phyloP scores from a whole-genome alignment of 2,797 vertebrate genomes.

The Tympanoctomys barrerae region DNA sequence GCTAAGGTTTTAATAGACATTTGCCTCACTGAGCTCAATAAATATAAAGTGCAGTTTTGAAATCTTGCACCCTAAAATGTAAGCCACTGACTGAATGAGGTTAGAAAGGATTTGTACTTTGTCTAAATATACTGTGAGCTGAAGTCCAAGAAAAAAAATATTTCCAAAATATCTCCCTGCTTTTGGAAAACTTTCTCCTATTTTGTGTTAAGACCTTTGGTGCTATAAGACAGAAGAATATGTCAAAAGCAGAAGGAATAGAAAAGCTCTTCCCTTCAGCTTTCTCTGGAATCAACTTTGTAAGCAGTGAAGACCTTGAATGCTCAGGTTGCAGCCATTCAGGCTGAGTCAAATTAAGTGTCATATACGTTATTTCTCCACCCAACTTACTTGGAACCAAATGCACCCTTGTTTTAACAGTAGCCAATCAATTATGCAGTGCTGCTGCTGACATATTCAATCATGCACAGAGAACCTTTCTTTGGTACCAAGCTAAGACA shows the following conservation, averaged over 20 bases:
- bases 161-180: constrained; percentile 74
- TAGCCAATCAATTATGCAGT: neutral
- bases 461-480: neutral
- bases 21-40: constrained; percentile 80
- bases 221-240: constrained; percentile 68
- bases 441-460: neutral
- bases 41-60: constrained; percentile 77
- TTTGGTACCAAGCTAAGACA: neutral
- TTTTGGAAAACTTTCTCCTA: constrained; percentile 61
- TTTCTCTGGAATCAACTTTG: neutral
- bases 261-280: constrained; percentile 17
- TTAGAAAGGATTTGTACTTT: constrained; percentile 81
- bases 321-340: neutral
- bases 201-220: constrained; percentile 66
- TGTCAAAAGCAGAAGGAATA: neutral
- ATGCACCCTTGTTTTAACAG: neutral
- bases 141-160: neutral
- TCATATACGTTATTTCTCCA: neutral
- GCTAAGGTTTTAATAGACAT: constrained; percentile 76
- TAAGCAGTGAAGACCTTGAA: neutral
- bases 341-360: neutral
- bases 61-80: constrained; percentile 76
- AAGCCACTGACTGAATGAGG: constrained; percentile 75
- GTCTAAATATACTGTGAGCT: constrained; percentile 72
- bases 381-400: neutral